phyloP scores from a whole-genome alignment of 23 tunicate genomes.

The Ciona savignyi region DNA sequence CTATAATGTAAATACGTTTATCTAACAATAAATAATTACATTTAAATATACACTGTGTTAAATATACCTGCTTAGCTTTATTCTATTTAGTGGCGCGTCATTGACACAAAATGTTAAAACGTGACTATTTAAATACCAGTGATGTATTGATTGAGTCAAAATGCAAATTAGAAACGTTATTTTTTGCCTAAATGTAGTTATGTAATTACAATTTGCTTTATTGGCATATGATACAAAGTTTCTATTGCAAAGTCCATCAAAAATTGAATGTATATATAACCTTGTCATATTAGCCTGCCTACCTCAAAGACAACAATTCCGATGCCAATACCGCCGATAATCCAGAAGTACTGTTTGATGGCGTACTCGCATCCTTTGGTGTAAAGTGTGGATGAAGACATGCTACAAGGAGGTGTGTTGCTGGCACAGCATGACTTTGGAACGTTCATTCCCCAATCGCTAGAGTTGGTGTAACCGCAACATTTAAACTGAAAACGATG shows the following conservation, averaged over 20 bases:
- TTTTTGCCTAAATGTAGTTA: too few species aligned
- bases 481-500: conserved; percentile 37
- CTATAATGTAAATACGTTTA: too few species aligned
- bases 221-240: conserved; percentile 14
- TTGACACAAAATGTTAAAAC: too few species aligned
- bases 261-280: conserved; percentile 18
- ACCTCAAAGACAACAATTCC: conserved; percentile 59
- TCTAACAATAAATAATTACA: too few species aligned
- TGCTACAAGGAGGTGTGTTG: background rate
- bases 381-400: conserved; percentile 4
- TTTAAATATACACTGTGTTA: too few species aligned
- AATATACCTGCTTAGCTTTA: too few species aligned
- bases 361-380: conserved; percentile 30
- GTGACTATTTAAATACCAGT: background rate
- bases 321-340: conserved; percentile 53
- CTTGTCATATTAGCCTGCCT: conserved; percentile 13
- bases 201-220: too few species aligned
- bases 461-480: conserved; percentile 38
- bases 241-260: conserved; percentile 45
- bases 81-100: too few species aligned
- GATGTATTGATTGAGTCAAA: conserved; percentile 49
- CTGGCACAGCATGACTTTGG: conserved; percentile 13
- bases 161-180: too few species aligned
- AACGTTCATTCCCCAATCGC: conserved; percentile 25
- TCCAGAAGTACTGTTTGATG: conserved; percentile 42